Conservation (phyloP, 2,113 vertebrate genomes). For the Pseudopodoces humilis region DNA sequence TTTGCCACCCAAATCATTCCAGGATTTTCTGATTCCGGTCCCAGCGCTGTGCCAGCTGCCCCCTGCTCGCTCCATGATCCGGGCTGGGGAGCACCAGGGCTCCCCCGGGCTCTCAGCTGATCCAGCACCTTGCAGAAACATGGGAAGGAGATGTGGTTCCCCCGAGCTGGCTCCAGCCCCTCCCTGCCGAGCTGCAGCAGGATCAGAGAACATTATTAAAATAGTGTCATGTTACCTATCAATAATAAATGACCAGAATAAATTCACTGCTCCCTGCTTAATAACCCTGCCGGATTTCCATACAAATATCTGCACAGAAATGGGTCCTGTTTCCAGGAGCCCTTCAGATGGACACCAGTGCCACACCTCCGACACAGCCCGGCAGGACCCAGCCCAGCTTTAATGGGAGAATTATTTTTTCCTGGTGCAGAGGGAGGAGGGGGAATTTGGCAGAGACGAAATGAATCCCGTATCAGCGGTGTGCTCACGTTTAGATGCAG, state of each 20-base stretch:
- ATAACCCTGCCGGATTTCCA: conserved; percentile 1
- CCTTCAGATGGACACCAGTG: neutral
- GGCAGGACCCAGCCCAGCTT: neutral
- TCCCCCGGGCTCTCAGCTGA: neutral
- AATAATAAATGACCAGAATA: conserved; percentile 50
- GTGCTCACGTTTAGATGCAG: neutral
- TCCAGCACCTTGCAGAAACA: neutral
- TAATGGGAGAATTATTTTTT: neutral
- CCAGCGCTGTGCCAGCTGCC: neutral
- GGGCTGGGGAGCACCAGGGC: rapidly evolving
- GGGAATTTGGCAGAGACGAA: neutral
- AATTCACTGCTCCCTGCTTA: conserved; percentile 33
- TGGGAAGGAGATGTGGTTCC: neutral
- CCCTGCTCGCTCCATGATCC: rapidly evolving
- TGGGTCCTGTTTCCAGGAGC: neutral
- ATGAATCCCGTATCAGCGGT: rapidly evolving
- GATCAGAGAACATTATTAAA: conserved; percentile 40
- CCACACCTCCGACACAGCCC: neutral
- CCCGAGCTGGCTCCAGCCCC: neutral
- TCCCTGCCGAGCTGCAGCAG: neutral
- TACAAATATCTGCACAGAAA: neutral
- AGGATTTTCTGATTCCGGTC: neutral
- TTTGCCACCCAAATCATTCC: neutral
- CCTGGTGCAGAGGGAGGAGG: neutral
- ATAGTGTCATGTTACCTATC: conserved; percentile 9